A percentile compares a stretch with the other conserved stretches of the same genome.
phyloP scores from a whole-genome alignment of 2,113 vertebrate genomes.

The Oenanthe melanoleuca region DNA sequence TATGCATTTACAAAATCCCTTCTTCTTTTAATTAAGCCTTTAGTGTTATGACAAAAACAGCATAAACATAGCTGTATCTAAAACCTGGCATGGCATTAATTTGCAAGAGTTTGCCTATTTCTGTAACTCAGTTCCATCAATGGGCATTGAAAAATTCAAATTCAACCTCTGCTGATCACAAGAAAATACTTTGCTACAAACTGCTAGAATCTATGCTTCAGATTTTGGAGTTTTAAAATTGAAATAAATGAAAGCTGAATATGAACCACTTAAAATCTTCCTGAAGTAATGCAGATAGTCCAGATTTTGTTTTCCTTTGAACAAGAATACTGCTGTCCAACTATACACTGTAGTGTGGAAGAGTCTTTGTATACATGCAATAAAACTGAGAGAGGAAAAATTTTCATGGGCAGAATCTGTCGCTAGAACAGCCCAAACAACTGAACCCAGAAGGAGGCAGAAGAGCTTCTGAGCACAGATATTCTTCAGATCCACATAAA shows the following conservation, averaged over 20 bases:
- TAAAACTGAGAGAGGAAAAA: not conserved
- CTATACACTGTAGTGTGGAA: not conserved
- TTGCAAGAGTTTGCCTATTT: not conserved
- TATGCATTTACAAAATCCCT: not conserved
- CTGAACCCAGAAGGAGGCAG: not conserved
- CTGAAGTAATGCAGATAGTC: not conserved
- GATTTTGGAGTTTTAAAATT: not conserved
- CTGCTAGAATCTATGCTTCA: not conserved
- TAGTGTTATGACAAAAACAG: not conserved
- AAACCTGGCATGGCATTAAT: not conserved
- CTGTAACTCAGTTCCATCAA: not conserved
- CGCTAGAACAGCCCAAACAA: not conserved
- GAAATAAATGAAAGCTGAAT: not conserved
- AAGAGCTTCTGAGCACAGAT: not conserved
- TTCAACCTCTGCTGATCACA: not conserved
- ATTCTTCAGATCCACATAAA: not conserved
- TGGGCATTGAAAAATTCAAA: not conserved
- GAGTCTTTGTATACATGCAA: not conserved
- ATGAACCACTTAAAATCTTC: not conserved
- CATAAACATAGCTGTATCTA: not conserved
- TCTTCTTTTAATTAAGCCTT: not conserved
- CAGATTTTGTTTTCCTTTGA: not conserved
- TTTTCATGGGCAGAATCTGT: not conserved
- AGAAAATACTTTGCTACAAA: not conserved
- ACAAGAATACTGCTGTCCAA: not conserved